These are phyloP conservation scores for Antheraea assamensis DNA, from an alignment of 2,888 invertebrate species.

Conservation along the genomic window DNA sequence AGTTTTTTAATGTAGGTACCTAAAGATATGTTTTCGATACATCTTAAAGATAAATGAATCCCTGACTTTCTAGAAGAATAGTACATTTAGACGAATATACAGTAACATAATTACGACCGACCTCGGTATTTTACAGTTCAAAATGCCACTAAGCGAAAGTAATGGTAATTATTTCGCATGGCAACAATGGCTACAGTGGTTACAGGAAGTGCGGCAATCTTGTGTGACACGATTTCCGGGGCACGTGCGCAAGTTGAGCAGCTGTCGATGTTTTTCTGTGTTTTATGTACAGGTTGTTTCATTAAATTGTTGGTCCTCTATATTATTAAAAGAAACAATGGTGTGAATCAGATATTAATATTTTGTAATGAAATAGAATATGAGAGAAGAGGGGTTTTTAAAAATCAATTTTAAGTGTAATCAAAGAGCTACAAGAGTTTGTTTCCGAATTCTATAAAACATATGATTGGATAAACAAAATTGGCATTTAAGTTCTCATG, in stretches of 20 bases:
- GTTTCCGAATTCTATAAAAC: no score
- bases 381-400: neutral
- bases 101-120: neutral
- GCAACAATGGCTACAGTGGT: neutral
- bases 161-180: neutral
- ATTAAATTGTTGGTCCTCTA: neutral
- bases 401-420: no score
- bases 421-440: no score
- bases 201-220: neutral
- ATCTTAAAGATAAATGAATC: no score
- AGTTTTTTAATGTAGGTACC: no score
- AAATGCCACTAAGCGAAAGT: constrained; percentile 7
- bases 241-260: neutral
- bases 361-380: neutral
- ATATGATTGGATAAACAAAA: no score
- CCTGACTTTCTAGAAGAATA: neutral
- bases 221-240: constrained; percentile 3
- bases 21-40: no score
- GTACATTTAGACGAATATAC: neutral
- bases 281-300: neutral
- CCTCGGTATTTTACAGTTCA: neutral
- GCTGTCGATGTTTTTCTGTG: constrained; percentile 1
- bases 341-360: no score
- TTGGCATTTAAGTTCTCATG: no score
- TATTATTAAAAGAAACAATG: neutral